Conservation (phyloP, 2,888 invertebrate species). For the Salpingus planirostris region DNA sequence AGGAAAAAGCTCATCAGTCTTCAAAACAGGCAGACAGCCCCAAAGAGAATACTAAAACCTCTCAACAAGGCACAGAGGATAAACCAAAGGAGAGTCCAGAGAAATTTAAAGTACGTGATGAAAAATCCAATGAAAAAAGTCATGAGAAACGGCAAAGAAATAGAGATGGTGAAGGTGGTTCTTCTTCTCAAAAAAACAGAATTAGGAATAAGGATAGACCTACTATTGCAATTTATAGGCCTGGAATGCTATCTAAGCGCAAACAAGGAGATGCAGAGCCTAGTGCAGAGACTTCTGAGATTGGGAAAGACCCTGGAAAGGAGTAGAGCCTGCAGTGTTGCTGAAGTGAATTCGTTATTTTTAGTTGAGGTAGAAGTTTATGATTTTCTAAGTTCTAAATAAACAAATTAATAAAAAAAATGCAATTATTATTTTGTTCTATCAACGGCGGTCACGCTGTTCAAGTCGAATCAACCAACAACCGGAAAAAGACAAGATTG, state of each 20-base stretch:
- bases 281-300: too few species aligned
- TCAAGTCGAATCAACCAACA: too few species aligned
- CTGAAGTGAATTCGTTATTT: too few species aligned
- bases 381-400: too few species aligned
- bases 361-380: too few species aligned
- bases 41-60: too few species aligned
- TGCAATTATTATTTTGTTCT: too few species aligned
- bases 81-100: slow-evolving; percentile 4
- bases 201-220: slow-evolving; percentile 71
- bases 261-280: slow-evolving; percentile 51
- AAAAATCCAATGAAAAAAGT: slow-evolving; percentile 7
- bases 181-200: slow-evolving; percentile 31
- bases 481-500: too few species aligned
- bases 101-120: slow-evolving; percentile 7
- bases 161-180: slow-evolving; percentile 5
- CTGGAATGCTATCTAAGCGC: slow-evolving; percentile 76
- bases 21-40: slow-evolving; percentile 2
- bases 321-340: too few species aligned
- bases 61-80: slow-evolving; percentile 6
- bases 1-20: slow-evolving; percentile 2
- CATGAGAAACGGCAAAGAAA: slow-evolving; percentile 14
- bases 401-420: too few species aligned
- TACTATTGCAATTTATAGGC: slow-evolving; percentile 81
- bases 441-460: too few species aligned
- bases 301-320: too few species aligned